A percentile compares a stretch with the other conserved stretches of the same genome.
These are phyloP conservation scores for Australoheros scitulus DNA, from an alignment of 2,113 vertebrate species.

Conservation along the genomic window DNA sequence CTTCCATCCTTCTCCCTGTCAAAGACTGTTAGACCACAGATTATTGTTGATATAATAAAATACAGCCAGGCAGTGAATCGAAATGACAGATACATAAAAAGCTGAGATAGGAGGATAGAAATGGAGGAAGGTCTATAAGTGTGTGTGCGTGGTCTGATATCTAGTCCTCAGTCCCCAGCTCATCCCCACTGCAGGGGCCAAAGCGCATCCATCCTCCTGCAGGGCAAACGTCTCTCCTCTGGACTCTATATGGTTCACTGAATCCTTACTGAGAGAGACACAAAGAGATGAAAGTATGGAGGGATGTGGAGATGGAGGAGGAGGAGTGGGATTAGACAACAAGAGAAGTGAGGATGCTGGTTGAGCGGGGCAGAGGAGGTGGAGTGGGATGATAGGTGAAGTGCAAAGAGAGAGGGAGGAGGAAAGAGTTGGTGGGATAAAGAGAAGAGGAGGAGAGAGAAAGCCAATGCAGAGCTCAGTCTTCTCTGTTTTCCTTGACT, in stretches of 20 bases:
- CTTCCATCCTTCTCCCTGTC: slow-evolving; percentile 54
- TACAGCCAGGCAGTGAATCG: slow-evolving; percentile 40
- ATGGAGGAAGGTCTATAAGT: slow-evolving; percentile 23
- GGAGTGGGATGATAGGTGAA: slow-evolving; percentile 72
- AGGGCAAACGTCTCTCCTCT: slow-evolving; percentile 59
- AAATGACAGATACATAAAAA: slow-evolving; percentile 59
- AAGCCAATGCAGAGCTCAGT: slow-evolving; percentile 46
- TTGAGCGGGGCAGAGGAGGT: slow-evolving; percentile 63
- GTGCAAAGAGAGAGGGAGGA: slow-evolving; percentile 59
- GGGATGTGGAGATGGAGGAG: slow-evolving; percentile 54
- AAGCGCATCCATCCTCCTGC: slow-evolving; percentile 39
- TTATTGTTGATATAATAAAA: slow-evolving; percentile 67
- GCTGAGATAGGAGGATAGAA: slow-evolving; percentile 15
- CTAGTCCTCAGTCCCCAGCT: slow-evolving; percentile 29
- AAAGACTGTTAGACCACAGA: slow-evolving; percentile 57
- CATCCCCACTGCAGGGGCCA: slow-evolving; percentile 30
- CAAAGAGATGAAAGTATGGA: slow-evolving; percentile 59
- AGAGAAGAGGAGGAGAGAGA: slow-evolving; percentile 44
- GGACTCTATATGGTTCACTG: slow-evolving; percentile 66
- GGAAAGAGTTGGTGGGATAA: slow-evolving; percentile 49
- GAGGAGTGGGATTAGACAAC: slow-evolving; percentile 54
- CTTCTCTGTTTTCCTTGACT: slow-evolving; percentile 63
- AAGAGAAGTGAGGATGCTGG: slow-evolving; percentile 61
- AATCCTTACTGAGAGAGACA: slow-evolving; percentile 59
- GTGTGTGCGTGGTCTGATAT: slow-evolving; percentile 34